These are phyloP conservation scores for Babylonia areolata DNA, from an alignment of 1,140 invertebrate genomes.

Conservation along the genomic window DNA sequence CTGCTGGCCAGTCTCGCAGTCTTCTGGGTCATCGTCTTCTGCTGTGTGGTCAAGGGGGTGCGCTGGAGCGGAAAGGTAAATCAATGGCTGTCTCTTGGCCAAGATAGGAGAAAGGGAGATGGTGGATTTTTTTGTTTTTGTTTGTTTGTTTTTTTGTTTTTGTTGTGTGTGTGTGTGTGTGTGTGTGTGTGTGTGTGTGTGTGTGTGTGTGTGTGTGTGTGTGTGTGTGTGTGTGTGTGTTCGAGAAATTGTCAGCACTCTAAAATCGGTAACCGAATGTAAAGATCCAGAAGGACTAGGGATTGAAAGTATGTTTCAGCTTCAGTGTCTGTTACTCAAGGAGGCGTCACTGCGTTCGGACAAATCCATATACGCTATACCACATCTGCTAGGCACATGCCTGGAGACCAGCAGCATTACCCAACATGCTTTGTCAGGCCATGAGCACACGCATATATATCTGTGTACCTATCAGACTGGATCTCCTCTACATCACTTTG, in stretches of 20 bases:
- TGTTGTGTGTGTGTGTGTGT: slow-evolving; percentile 5
- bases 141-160: neutral
- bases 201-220: neutral
- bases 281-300: no score
- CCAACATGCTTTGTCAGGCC: neutral
- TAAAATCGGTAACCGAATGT: no score
- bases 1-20: slow-evolving; percentile 8
- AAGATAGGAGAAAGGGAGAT: no score
- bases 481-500: no score
- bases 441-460: neutral
- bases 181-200: neutral
- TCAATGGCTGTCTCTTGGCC: no score
- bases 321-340: no score
- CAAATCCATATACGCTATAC: no score
- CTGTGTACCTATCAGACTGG: no score
- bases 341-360: no score
- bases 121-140: neutral
- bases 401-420: neutral
- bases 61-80: slow-evolving; percentile 21
- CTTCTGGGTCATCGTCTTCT: slow-evolving; percentile 20
- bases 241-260: neutral
- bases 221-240: neutral
- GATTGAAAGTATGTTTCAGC: no score
- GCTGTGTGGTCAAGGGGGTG: slow-evolving; percentile 10
- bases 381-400: no score